These are phyloP conservation scores for Villa cingulata DNA, from an alignment of 2,888 invertebrate species.

Conservation along the genomic window DNA sequence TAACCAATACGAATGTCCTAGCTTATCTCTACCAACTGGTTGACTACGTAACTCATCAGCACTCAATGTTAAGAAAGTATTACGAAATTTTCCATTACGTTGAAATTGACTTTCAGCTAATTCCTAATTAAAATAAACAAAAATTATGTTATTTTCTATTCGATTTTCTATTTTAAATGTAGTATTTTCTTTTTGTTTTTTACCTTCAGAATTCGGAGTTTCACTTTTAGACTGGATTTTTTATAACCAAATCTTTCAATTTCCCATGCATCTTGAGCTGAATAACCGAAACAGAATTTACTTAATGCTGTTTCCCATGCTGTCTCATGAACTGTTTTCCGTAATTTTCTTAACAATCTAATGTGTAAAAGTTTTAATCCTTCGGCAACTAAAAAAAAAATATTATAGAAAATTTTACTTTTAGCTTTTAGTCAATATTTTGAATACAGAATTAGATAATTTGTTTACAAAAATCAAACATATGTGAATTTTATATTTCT, in stretches of 20 bases:
- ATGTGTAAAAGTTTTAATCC: conserved; percentile 77
- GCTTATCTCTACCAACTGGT: conserved; percentile 82
- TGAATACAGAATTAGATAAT: too few relatives aligned
- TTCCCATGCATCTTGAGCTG: conserved; percentile 90
- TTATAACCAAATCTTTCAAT: conserved; percentile 91
- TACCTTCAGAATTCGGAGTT: conserved; percentile 83
- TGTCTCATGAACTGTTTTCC: conserved; percentile 67
- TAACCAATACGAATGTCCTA: conserved; percentile 88
- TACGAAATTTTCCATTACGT: conserved; percentile 82
- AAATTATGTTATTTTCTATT: not conserved
- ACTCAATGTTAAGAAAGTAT: conserved; percentile 62
- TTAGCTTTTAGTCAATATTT: too few relatives aligned
- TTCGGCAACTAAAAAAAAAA: conserved; percentile 54
- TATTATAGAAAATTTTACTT: too few relatives aligned
- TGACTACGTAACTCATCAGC: conserved; percentile 70
- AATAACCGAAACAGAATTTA: conserved; percentile 83
- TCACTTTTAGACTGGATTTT: conserved; percentile 75
- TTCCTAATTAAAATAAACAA: conserved; percentile 43
- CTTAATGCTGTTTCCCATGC: conserved; percentile 83
- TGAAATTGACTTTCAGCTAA: conserved; percentile 92
- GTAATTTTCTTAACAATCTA: conserved; percentile 72
- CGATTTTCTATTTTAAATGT: not conserved
- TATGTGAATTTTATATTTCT: too few relatives aligned
- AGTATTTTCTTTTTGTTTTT: too few relatives aligned
- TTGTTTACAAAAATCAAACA: too few relatives aligned